Evolutionary conservation across 2,797 vertebrate species (phyloP).

Genomic region (Anguilla anguilla): DNA sequence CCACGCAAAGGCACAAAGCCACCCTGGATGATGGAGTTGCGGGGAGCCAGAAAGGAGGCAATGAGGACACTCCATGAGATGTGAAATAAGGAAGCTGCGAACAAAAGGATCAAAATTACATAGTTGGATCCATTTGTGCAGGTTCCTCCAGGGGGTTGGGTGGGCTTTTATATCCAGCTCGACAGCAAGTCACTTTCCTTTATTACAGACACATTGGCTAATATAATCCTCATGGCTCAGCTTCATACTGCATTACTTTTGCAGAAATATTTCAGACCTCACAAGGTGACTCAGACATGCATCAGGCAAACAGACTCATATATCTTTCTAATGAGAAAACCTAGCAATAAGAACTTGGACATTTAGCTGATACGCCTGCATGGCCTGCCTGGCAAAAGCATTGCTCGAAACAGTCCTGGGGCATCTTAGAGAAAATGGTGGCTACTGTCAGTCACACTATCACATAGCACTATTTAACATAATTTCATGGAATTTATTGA

Average conservation of each 20-base stretch:
- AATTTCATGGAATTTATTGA: background rate
- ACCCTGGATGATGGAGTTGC: background rate
- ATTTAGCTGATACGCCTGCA: background rate
- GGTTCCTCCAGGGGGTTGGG: slow-evolving; percentile 18
- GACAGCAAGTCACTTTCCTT: slow-evolving; percentile 13
- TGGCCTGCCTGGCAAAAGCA: background rate
- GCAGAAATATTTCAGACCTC: background rate
- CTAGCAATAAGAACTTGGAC: background rate
- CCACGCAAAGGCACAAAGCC: slow-evolving; percentile 20
- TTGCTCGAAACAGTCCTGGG: background rate
- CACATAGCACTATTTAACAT: background rate
- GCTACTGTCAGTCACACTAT: background rate
- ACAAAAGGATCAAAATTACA: slow-evolving; percentile 22
- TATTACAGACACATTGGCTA: slow-evolving; percentile 6
- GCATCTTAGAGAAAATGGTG: background rate
- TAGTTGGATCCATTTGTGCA: background rate
- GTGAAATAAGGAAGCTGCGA: background rate
- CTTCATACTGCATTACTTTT: background rate
- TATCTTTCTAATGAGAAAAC: background rate
- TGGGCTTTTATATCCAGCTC: slow-evolving; percentile 15
- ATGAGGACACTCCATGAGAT: slow-evolving; percentile 9
- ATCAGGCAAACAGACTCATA: background rate
- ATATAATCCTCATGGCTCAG: background rate
- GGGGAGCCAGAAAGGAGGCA: background rate
- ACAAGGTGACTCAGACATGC: background rate